These are phyloP conservation scores for Laodelphax striatellus DNA, from an alignment of 1,140 invertebrate genomes.

Conservation along the genomic window DNA sequence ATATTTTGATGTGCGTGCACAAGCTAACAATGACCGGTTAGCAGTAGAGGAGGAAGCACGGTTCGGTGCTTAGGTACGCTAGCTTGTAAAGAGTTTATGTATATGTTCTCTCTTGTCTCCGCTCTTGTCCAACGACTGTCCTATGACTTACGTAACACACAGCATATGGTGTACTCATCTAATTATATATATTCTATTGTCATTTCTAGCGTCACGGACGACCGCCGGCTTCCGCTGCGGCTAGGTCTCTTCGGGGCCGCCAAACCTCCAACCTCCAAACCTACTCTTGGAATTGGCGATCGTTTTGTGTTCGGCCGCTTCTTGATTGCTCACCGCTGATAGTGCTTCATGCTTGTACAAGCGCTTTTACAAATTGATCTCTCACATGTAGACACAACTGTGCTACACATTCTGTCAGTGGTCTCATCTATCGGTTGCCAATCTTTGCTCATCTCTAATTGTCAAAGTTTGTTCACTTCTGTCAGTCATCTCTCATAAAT, in stretches of 20 bases:
- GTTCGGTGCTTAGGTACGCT: neutral
- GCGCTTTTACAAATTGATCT: too few species aligned
- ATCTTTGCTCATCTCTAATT: too few species aligned
- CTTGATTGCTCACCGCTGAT: too few species aligned
- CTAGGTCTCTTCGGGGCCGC: too few species aligned
- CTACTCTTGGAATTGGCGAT: neutral
- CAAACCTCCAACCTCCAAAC: neutral
- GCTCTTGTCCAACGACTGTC: neutral
- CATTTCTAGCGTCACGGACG: neutral
- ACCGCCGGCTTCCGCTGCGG: neutral
- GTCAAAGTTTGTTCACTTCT: too few species aligned
- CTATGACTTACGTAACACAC: constrained; percentile 1
- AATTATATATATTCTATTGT: constrained; percentile 4
- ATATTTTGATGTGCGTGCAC: neutral
- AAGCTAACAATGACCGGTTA: neutral
- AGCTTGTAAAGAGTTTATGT: neutral
- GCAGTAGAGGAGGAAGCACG: neutral
- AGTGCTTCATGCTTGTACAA: too few species aligned
- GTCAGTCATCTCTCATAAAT: too few species aligned
- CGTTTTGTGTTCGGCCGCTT: neutral
- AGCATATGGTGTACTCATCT: neutral
- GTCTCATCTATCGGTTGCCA: too few species aligned
- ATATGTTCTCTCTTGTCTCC: neutral
- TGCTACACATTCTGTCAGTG: too few species aligned
- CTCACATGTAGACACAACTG: too few species aligned